Evolutionary conservation across 2,797 vertebrate species (phyloP).

Genomic region (Tarsius wallacei): DNA sequence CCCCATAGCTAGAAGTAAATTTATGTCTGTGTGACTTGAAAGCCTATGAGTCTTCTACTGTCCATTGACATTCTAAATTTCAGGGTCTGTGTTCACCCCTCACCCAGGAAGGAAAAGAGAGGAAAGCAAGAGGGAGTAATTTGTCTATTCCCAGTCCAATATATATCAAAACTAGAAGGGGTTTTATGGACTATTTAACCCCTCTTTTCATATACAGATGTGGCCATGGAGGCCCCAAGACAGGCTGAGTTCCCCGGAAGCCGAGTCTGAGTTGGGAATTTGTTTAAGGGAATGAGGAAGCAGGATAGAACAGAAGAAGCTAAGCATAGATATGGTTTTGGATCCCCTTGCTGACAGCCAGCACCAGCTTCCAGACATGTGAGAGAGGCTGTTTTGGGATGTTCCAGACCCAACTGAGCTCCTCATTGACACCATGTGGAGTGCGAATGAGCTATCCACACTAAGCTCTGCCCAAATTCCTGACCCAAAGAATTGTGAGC

Average conservation of each 20-base stretch:
- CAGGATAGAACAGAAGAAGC: background rate
- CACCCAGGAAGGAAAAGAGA: background rate
- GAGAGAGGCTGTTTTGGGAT: too few species aligned
- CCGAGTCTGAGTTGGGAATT: background rate
- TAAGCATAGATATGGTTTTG: background rate
- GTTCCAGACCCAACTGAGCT: accelerated
- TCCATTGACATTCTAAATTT: background rate
- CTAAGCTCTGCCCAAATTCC: background rate
- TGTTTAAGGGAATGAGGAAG: background rate
- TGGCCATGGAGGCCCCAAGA: background rate
- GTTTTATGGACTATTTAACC: background rate
- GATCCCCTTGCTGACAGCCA: background rate
- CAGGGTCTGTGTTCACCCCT: background rate
- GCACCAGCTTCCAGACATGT: background rate
- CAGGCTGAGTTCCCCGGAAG: too few species aligned
- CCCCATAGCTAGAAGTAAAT: background rate
- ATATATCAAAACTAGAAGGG: background rate
- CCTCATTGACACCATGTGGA: background rate
- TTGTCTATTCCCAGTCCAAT: background rate
- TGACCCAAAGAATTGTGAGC: background rate
- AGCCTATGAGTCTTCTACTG: background rate
- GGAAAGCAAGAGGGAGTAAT: background rate
- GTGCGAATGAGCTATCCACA: too few species aligned
- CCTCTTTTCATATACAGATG: background rate
- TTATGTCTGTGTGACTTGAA: background rate